phyloP scores from a whole-genome alignment of 1,140 invertebrate genomes.

The Drosophila athabasca region DNA sequence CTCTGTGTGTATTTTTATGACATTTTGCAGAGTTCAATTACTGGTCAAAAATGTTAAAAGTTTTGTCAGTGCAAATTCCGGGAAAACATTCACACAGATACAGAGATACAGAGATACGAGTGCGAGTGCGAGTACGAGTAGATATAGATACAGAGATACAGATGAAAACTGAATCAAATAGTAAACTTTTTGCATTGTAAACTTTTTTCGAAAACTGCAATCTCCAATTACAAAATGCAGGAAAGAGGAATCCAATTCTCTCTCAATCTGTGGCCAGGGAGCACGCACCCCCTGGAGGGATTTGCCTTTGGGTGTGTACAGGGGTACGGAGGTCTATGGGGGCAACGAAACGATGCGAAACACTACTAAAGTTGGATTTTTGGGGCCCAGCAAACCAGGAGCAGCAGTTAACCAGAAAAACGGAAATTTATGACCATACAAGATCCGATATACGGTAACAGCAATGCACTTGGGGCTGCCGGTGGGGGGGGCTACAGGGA shows the following conservation, averaged over 20 bases:
- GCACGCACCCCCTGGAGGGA: too few relatives aligned
- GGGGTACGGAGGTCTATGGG: too few relatives aligned
- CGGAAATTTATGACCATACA: constrained; percentile 62
- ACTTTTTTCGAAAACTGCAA: constrained; percentile 60
- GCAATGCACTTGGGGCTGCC: neutral
- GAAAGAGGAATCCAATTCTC: constrained; percentile 32
- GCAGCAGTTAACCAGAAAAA: constrained; percentile 60
- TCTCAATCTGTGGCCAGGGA: too few relatives aligned
- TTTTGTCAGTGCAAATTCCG: constrained; percentile 14
- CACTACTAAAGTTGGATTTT: constrained; percentile 9
- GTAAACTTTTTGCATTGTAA: constrained; percentile 61
- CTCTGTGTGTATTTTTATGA: constrained; percentile 44
- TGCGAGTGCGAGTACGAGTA: too few relatives aligned
- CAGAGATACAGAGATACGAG: constrained; percentile 18
- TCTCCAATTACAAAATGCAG: constrained; percentile 67
- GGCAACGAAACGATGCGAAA: neutral
- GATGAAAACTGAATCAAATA: constrained; percentile 58
- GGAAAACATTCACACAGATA: constrained; percentile 18
- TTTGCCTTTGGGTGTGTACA: too few relatives aligned
- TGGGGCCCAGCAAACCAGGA: constrained; percentile 10
- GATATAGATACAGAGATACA: constrained; percentile 32
- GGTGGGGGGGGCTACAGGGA: too few relatives aligned
- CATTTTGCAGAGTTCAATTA: constrained; percentile 65
- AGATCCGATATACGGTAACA: constrained; percentile 49
- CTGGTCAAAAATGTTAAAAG: constrained; percentile 53